Evolutionary conservation across 2,888 invertebrate genomes (phyloP).

Genomic region (Octodonta nipae): DNA sequence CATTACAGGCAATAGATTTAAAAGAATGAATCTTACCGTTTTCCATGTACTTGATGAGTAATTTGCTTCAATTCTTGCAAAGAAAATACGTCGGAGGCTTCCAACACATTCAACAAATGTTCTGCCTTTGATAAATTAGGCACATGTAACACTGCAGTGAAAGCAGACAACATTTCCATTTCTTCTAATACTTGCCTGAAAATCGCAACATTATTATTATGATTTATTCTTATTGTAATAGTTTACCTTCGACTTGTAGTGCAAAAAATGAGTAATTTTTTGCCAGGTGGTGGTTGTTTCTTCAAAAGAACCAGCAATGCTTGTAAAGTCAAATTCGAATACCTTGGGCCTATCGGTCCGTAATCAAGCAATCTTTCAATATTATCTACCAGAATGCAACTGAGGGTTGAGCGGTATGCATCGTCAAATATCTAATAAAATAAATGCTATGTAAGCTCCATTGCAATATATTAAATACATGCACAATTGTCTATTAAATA

Average conservation of each 20-base stretch:
- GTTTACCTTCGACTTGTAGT: slow-evolving; percentile 86
- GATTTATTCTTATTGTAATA: too few species aligned
- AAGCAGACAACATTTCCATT: slow-evolving; percentile 87
- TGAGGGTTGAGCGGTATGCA: slow-evolving; percentile 90
- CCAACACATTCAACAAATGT: slow-evolving; percentile 69
- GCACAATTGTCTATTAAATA: too few species aligned
- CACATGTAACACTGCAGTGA: slow-evolving; percentile 83
- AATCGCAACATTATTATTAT: slow-evolving; percentile 1
- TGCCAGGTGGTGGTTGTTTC: slow-evolving; percentile 86
- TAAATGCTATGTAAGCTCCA: too few species aligned
- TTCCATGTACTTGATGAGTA: slow-evolving; percentile 60
- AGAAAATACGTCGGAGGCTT: slow-evolving; percentile 65
- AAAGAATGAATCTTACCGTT: slow-evolving; percentile 57
- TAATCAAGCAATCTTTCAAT: slow-evolving; percentile 95
- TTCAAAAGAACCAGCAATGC: slow-evolving; percentile 86
- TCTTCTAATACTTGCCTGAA: slow-evolving; percentile 81
- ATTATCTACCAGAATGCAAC: slow-evolving; percentile 94
- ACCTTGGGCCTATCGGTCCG: slow-evolving; percentile 92
- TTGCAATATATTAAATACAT: too few species aligned
- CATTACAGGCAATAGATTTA: too few species aligned
- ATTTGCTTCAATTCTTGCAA: slow-evolving; percentile 61
- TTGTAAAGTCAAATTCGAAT: slow-evolving; percentile 93
- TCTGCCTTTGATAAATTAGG: slow-evolving; percentile 78
- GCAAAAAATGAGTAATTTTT: slow-evolving; percentile 84
- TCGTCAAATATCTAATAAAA: slow-evolving; percentile 97